Percentiles rank a stretch among this genome's conserved stretches.
Conservation (phyloP, 1,140 invertebrate species). For the Drosophila yakuba region DNA sequence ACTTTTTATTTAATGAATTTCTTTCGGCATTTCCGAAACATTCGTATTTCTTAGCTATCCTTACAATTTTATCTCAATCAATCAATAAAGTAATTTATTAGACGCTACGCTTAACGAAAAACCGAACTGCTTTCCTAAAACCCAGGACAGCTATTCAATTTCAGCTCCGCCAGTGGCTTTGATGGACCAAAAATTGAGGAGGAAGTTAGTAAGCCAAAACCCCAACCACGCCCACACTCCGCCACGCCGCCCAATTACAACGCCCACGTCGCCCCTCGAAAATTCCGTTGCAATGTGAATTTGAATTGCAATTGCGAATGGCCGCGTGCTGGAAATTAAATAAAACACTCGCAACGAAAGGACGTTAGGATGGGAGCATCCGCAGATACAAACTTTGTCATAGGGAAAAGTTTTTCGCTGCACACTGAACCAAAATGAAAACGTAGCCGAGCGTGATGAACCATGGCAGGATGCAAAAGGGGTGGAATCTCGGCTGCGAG, state of each 20-base stretch:
- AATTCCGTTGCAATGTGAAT: slow-evolving; percentile 42
- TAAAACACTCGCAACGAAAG: slow-evolving; percentile 53
- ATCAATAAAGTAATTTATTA: slow-evolving; percentile 26
- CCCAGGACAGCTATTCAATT: slow-evolving; percentile 29
- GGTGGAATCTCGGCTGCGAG: neutral
- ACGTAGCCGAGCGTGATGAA: slow-evolving; percentile 46
- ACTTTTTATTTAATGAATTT: too few species aligned
- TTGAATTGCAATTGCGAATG: slow-evolving; percentile 66
- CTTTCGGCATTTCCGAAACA: too few species aligned
- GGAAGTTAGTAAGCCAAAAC: slow-evolving; percentile 31
- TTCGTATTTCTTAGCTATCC: neutral
- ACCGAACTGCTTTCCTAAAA: slow-evolving; percentile 5
- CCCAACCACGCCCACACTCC: slow-evolving; percentile 4
- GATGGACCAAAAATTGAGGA: slow-evolving; percentile 27
- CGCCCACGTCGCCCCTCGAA: neutral
- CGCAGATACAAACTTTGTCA: slow-evolving; percentile 63
- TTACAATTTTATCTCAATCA: slow-evolving; percentile 9
- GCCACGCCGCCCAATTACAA: slow-evolving; percentile 3
- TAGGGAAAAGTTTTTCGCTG: slow-evolving; percentile 53
- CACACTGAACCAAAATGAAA: slow-evolving; percentile 64
- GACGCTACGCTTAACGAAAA: slow-evolving; percentile 13
- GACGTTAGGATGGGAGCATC: slow-evolving; percentile 47
- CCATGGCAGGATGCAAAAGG: slow-evolving; percentile 18
- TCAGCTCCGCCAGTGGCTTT: slow-evolving; percentile 27
- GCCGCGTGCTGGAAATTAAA: slow-evolving; percentile 64